Conservation (phyloP, 2,888 invertebrate genomes). For the Drosophila phalerata region DNA sequence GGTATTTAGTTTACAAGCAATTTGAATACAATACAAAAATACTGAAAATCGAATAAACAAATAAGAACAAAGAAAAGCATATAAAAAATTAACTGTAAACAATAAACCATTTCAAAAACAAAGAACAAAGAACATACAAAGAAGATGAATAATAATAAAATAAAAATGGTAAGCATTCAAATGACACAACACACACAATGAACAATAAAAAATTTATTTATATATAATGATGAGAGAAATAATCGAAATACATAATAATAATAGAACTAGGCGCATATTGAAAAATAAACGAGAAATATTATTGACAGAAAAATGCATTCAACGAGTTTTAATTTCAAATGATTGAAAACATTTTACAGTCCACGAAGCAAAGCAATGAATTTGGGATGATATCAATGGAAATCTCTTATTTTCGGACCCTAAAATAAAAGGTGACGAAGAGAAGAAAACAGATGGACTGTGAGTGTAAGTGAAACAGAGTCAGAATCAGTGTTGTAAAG, state of each 20-base stretch:
- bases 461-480: background rate
- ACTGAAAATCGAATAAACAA: conserved; percentile 26
- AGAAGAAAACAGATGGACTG: background rate
- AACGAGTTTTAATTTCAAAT: background rate
- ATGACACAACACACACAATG: conserved; percentile 61
- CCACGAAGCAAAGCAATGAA: background rate
- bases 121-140: conserved; percentile 16
- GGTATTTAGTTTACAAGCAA: conserved; percentile 67
- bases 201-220: conserved; percentile 76
- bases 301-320: conserved; percentile 60
- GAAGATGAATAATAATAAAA: conserved; percentile 34
- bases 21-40: conserved; percentile 61
- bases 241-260: conserved; percentile 70
- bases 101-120: conserved; percentile 19
- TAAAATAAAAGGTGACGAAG: background rate
- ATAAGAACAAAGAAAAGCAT: conserved; percentile 18
- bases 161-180: conserved; percentile 54
- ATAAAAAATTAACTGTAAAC: conserved; percentile 29
- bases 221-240: conserved; percentile 70
- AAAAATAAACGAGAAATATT: conserved; percentile 80
- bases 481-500: background rate
- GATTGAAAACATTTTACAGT: background rate
- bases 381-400: background rate
- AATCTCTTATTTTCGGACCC: background rate
- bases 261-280: conserved; percentile 82